A percentile compares a stretch with the other conserved stretches of the same genome.
Conservation (phyloP, 2,888 invertebrate genomes). For the Troides helena region DNA sequence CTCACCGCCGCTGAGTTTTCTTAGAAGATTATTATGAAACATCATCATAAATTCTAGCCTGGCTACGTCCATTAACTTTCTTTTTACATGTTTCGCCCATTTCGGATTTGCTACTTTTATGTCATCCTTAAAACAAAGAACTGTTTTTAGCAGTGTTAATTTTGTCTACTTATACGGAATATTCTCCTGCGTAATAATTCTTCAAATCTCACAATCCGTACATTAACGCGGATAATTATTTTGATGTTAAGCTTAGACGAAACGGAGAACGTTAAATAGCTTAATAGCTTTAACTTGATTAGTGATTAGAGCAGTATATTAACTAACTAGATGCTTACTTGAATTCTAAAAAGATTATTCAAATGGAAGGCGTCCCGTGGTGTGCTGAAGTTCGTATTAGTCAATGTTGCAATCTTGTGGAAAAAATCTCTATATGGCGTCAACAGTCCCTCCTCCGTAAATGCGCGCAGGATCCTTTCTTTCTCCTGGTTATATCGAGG, state of each 20-base stretch:
- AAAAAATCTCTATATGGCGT: conserved; percentile 68
- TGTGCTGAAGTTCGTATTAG: conserved; percentile 72
- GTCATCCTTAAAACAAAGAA: conserved; percentile 55
- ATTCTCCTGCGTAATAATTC: neutral
- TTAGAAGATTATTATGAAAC: conserved; percentile 70
- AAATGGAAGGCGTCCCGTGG: conserved; percentile 71
- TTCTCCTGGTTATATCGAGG: conserved; percentile 71
- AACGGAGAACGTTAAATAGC: too few relatives aligned
- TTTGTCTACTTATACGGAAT: neutral
- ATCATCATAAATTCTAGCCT: conserved; percentile 77
- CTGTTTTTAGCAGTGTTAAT: neutral
- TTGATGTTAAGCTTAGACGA: neutral
- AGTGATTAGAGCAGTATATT: too few relatives aligned
- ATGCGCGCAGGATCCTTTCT: conserved; percentile 63
- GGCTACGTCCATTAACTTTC: conserved; percentile 75
- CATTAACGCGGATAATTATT: too few relatives aligned
- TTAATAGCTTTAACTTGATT: too few relatives aligned
- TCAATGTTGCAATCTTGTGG: conserved; percentile 69
- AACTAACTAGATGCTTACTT: conserved; percentile 46
- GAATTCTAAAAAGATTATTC: conserved; percentile 71
- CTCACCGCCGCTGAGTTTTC: conserved; percentile 78
- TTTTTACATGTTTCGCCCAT: conserved; percentile 78
- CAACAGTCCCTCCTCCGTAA: conserved; percentile 65
- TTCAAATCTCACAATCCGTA: neutral
- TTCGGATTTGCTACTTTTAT: conserved; percentile 76